A percentile compares a stretch with the other conserved stretches of the same genome.
phyloP scores from a whole-genome alignment of 1,140 invertebrate species.

The Popillia japonica region DNA sequence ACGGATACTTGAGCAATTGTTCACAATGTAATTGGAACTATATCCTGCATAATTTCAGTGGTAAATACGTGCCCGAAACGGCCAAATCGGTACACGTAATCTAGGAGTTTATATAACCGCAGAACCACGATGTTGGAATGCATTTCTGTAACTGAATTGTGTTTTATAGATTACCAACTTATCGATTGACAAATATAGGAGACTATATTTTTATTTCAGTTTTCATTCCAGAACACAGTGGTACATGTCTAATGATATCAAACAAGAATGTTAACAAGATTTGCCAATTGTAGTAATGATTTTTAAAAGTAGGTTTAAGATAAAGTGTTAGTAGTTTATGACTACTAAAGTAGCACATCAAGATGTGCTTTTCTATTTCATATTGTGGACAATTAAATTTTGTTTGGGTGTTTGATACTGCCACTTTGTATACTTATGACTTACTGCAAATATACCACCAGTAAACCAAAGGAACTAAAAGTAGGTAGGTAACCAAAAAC shows the following conservation, averaged over 20 bases:
- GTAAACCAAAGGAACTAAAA: too few species aligned
- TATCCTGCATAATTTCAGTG: conserved; percentile 32
- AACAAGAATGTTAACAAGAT: too few species aligned
- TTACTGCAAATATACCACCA: too few species aligned
- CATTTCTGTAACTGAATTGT: background rate
- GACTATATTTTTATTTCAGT: background rate
- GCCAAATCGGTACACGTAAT: conserved; percentile 23
- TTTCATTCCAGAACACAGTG: background rate
- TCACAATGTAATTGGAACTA: conserved; percentile 32
- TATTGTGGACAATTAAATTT: too few species aligned
- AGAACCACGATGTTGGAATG: conserved; percentile 18
- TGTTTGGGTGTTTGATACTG: too few species aligned
- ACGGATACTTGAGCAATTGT: conserved; percentile 33
- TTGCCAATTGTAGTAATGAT: too few species aligned
- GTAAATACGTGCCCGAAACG: conserved; percentile 29
- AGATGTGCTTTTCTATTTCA: too few species aligned
- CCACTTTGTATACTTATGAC: too few species aligned
- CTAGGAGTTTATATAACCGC: conserved; percentile 8
- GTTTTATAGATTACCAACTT: conserved; percentile 1
- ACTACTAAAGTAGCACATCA: too few species aligned
- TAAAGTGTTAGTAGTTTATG: too few species aligned
- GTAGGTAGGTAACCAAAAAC: too few species aligned
- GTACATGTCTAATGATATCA: background rate
- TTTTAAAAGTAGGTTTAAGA: too few species aligned
- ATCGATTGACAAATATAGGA: conserved; percentile 9